phyloP scores from a whole-genome alignment of 2,888 invertebrate species.

The Xestia xanthographa region DNA sequence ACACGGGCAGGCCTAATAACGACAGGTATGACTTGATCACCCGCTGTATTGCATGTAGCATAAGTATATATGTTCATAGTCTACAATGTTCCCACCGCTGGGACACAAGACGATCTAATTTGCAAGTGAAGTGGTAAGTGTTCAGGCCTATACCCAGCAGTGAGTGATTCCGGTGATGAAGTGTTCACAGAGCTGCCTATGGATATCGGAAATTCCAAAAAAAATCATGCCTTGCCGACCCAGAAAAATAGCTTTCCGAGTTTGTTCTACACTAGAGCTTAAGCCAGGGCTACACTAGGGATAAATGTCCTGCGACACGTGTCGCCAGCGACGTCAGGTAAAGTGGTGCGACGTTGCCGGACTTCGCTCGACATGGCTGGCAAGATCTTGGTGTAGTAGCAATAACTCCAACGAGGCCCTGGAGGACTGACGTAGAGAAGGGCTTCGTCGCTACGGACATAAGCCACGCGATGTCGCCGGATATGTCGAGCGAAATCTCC shows the following conservation, averaged over 20 bases:
- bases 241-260: neutral
- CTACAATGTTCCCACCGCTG: neutral
- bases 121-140: too few relatives aligned
- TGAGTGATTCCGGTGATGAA: neutral
- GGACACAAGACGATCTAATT: neutral
- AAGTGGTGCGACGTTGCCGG: neutral
- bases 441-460: too few relatives aligned
- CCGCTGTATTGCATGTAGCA: neutral
- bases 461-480: too few relatives aligned
- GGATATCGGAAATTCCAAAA: neutral
- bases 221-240: neutral
- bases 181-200: neutral
- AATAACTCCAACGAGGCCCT: too few relatives aligned
- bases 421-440: too few relatives aligned
- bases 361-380: neutral
- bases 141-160: too few relatives aligned
- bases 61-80: too few relatives aligned
- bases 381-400: too few relatives aligned
- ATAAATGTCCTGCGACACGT: neutral
- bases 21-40: slow-evolving; percentile 73
- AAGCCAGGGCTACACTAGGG: neutral
- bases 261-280: too few relatives aligned
- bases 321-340: neutral
- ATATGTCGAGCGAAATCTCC: too few relatives aligned
- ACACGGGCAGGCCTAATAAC: slow-evolving; percentile 74